Base-by-base conservation (phyloP, 1,140 invertebrate genomes). In the Phymastichus coffea region DNA sequence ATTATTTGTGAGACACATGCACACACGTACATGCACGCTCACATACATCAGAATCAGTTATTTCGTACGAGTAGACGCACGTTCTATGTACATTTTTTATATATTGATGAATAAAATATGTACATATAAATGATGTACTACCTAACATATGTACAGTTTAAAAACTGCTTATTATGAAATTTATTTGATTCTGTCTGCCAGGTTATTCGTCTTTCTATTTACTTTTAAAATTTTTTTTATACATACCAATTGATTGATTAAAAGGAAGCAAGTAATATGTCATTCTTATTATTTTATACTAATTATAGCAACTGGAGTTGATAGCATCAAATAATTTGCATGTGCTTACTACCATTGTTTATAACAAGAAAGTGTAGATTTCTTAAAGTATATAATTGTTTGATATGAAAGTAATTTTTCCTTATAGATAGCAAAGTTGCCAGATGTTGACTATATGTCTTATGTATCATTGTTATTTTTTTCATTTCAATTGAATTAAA, bases 291-390 rank as follows among this genome's bases (percentile, higher is more conserved):
- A 49, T 56, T 57, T 64, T 58, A 28, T 55, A 44, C 49, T 62
- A 46, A 65, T 23, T 63, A 35, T 60, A 60, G 49, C 43, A 60
- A 60, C 43, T 54, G 53, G 26, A 30, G 26, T 54, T 44, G 54
- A 60, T n/a, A 40, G 48, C 48, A 48, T 19, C 46, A 53, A 47
- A 60, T 54, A 33, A 54, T 54, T 54, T 63, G 65, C 38, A 64
- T 71, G 63, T 69, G 68, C 68, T 68, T 64, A 63, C 65, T 74
- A 78, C 69, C 69, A 66, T 75, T 73, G n/a, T 75, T 69, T 76
- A 77, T 76, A 75, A 73, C 76, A 77, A 77, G 71, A 75, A 68
- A 70, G 58, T 56, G 19, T 47, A 63, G 63, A 70, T 43, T 70
- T 51, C 33, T 41, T 41, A 17, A 23, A 28, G 41, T 40, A 26